Base-by-base conservation (phyloP, 2,113 vertebrate species). In the Cololabis saira region DNA sequence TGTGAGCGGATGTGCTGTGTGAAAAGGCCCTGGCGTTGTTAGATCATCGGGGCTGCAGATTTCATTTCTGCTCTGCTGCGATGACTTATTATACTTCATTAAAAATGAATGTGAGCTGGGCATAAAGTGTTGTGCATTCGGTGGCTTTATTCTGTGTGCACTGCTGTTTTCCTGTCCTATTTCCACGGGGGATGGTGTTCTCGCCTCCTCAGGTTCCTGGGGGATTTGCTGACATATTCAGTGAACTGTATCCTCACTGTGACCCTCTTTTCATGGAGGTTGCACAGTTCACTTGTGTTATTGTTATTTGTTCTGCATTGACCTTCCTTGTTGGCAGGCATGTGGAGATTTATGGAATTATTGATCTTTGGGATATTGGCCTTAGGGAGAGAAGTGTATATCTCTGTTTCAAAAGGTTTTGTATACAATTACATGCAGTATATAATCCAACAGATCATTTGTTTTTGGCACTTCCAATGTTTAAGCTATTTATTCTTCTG, bases 81-180 rank as follows among this genome's bases (percentile, higher is more conserved):
- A 65, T 78, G 84, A 87, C 83, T 88, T 92, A 90, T 92, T 87
- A 91, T 66, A 78, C 65, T 48, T 87, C 80, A 87, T 92, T 90
- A 91, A 92, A 89, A 91, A 89, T 91, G 63, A 85, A 91, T 92
- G 87, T 60, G 74, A 80, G 61, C 59, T 45, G 78, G 67, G 71
- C 87, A 75, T 80, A 83, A 84, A 81, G 80, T 63, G 77, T 76
- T 54, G 66, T 76, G 73, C 78, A 63, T 63, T 49, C 61, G 48
- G 56, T 45, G 59, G 70, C 80, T 76, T 80, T 77, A 65, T 71
- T 83, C 76, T 61, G 59, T 80, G 67, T 63, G 74, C 54, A 41
- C 61, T 59, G 70, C 75, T 71, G 66, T 74, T 78, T 77, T 87
- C 87, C 62, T 72, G 70, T 90, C 85, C 87, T 80, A 72, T 84